Evolutionary conservation across 2,797 vertebrate species (phyloP).

Genomic region (Falco columbarius): DNA sequence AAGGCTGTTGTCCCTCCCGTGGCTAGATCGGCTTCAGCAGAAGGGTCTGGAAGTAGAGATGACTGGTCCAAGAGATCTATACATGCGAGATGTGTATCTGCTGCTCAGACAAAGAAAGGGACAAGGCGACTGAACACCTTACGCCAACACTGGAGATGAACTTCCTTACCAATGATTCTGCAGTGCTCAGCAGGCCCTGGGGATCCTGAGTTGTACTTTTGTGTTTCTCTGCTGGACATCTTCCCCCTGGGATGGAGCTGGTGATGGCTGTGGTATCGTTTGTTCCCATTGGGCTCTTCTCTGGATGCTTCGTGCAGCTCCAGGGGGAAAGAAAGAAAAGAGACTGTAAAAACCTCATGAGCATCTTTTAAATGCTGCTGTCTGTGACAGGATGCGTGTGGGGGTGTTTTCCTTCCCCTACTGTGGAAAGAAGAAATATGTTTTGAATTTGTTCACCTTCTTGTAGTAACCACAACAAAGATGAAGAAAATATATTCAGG

Average conservation of each 20-base stretch:
- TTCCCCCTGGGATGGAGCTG: background rate
- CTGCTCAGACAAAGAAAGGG: background rate
- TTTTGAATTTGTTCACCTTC: background rate
- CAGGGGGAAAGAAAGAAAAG: background rate
- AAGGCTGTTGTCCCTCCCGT: background rate
- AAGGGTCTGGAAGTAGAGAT: background rate
- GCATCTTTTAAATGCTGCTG: background rate
- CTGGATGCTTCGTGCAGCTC: background rate
- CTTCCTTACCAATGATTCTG: background rate
- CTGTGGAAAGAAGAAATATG: background rate
- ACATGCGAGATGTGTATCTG: background rate
- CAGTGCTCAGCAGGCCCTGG: background rate
- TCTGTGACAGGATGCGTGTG: background rate
- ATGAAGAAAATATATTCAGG: background rate
- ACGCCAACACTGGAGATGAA: background rate
- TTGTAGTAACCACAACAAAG: background rate
- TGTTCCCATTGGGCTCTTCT: rapidly evolving
- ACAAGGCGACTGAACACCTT: background rate
- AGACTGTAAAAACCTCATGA: background rate
- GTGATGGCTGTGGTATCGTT: background rate
- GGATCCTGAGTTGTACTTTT: background rate
- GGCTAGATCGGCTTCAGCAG: background rate
- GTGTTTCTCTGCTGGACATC: background rate
- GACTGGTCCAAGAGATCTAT: background rate
- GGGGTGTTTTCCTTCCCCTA: background rate